Percentiles rank a stretch among this genome's conserved stretches.
phyloP scores from a whole-genome alignment of 2,797 vertebrate genomes.

The Phrynocephalus vlangalii region DNA sequence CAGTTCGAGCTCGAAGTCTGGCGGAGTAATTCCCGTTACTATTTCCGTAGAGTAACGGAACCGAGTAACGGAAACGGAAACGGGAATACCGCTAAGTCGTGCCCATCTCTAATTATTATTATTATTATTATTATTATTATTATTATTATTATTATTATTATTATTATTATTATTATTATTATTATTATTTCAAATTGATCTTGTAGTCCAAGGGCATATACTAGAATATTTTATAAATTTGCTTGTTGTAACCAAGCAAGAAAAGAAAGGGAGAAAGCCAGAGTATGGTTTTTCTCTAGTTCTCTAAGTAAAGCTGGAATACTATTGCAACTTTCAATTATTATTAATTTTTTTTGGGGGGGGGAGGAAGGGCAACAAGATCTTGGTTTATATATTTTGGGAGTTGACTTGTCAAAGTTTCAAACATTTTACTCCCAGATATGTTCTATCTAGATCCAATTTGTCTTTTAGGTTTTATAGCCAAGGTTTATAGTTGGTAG shows the following conservation, averaged over 20 bases:
- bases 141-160: no score
- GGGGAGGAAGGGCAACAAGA: background rate
- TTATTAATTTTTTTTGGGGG: no score
- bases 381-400: conserved; percentile 3
- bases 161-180: no score
- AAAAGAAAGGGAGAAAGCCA: background rate
- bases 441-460: conserved; percentile 35
- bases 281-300: background rate
- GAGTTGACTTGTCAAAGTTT: conserved; percentile 54
- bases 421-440: background rate
- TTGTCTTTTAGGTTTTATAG: conserved; percentile 57
- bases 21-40: no score
- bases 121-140: no score
- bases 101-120: no score
- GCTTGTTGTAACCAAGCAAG: background rate
- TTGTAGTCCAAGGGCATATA: background rate
- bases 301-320: conserved; percentile 15
- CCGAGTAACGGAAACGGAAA: no score
- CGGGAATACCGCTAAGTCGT: no score
- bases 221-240: background rate
- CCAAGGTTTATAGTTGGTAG: conserved; percentile 51
- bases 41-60: no score
- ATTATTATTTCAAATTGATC: no score
- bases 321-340: background rate
- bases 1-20: no score